A percentile compares a stretch with the other conserved stretches of the same genome.
These are phyloP conservation scores for Dasyornis broadbenti DNA, from an alignment of 2,113 vertebrate genomes.

Conservation along the genomic window DNA sequence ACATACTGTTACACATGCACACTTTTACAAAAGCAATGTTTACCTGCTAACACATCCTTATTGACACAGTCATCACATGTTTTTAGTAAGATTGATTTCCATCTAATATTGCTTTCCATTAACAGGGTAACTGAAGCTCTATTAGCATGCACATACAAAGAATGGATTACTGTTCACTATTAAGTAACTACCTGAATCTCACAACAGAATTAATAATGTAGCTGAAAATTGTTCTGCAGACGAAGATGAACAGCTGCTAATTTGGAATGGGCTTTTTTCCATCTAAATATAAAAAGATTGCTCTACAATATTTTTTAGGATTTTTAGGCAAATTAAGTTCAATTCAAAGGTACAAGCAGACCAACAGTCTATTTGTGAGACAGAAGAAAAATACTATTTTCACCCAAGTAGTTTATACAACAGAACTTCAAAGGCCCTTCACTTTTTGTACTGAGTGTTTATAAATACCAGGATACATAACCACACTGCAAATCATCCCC, in stretches of 20 bases:
- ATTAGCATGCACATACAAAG: not conserved
- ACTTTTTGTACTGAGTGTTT: not conserved
- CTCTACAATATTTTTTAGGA: accelerated
- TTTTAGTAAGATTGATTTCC: not conserved
- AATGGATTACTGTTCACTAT: not conserved
- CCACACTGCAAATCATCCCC: not conserved
- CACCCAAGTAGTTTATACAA: not conserved
- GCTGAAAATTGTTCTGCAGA: not conserved
- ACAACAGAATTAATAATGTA: not conserved
- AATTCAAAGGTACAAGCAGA: not conserved
- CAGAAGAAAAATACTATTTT: not conserved
- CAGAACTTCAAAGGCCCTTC: not conserved
- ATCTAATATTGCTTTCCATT: not conserved
- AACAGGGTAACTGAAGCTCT: not conserved
- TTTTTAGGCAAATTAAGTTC: not conserved
- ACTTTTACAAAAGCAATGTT: not conserved
- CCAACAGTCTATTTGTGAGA: not conserved
- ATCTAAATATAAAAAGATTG: not conserved
- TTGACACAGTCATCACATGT: not conserved
- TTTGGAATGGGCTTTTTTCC: not conserved
- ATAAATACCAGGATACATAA: not conserved
- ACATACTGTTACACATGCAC: not conserved
- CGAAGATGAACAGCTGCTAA: not conserved
- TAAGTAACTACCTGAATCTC: not conserved
- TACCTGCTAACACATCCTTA: not conserved